Evolutionary conservation across 2,113 vertebrate genomes (phyloP).

Genomic region (Procavia capensis): DNA sequence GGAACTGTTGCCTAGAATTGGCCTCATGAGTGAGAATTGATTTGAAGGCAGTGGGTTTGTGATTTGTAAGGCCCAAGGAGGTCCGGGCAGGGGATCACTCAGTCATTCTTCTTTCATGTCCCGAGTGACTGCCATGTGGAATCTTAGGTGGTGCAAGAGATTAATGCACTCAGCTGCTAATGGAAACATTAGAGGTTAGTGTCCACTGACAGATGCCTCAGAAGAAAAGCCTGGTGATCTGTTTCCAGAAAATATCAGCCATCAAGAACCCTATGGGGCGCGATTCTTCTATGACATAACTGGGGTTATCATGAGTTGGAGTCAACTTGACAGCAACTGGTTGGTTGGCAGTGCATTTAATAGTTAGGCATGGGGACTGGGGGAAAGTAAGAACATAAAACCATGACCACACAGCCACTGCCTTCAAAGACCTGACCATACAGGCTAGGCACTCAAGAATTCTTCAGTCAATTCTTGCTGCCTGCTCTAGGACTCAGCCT

Average conservation of each 20-base stretch:
- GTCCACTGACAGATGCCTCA: no score
- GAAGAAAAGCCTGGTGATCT: background rate
- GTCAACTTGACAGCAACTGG: no score
- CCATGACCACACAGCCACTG: accelerated
- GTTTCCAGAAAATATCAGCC: background rate
- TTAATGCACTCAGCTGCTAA: no score
- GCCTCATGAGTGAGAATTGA: no score
- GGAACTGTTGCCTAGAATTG: background rate
- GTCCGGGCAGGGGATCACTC: background rate
- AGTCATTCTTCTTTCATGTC: accelerated
- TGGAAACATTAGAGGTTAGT: no score
- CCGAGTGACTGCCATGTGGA: background rate
- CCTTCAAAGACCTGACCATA: accelerated
- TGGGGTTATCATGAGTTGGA: background rate
- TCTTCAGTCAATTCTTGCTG: background rate
- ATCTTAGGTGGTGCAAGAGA: no score
- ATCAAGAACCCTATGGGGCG: background rate
- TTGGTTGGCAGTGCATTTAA: background rate
- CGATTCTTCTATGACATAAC: background rate
- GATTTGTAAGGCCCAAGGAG: background rate
- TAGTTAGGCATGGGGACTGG: accelerated
- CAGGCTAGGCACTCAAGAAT: no score
- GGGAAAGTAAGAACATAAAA: background rate
- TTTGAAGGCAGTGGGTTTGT: no score
- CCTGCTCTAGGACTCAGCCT: background rate